A percentile compares a stretch with the other conserved stretches of the same genome.
phyloP scores from a whole-genome alignment of 2,888 invertebrate species.

The Kuschelorhynchus macadamiae region DNA sequence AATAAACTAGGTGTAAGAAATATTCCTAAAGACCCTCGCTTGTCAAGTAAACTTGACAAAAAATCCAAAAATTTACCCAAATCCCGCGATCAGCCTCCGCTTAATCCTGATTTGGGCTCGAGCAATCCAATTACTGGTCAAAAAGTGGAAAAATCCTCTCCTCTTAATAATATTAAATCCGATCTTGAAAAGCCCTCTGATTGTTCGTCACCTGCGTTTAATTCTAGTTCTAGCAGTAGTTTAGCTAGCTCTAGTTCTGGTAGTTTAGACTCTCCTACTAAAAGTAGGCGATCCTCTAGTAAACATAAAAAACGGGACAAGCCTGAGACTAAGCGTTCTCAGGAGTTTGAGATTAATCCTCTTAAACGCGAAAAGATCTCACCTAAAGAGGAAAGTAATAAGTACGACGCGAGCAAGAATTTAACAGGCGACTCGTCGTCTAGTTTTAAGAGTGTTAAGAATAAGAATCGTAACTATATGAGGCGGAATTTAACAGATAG shows the following conservation, averaged over 20 bases:
- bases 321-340: slow-evolving; percentile 52
- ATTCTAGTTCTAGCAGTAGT: slow-evolving; percentile 56
- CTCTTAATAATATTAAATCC: slow-evolving; percentile 29
- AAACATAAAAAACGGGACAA: slow-evolving; percentile 57
- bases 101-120: slow-evolving; percentile 41
- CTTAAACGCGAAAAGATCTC: slow-evolving; percentile 36
- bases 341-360: slow-evolving; percentile 16
- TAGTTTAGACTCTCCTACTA: slow-evolving; percentile 63
- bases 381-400: slow-evolving; percentile 4
- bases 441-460: slow-evolving; percentile 73
- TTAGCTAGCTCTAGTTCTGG: slow-evolving; percentile 32
- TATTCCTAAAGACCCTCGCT: slow-evolving; percentile 67
- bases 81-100: slow-evolving; percentile 42
- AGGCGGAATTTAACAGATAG: slow-evolving; percentile 75
- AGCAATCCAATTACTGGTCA: slow-evolving; percentile 36
- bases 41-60: slow-evolving; percentile 65
- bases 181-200: slow-evolving; percentile 1
- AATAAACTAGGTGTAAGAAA: slow-evolving; percentile 67
- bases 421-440: slow-evolving; percentile 47
- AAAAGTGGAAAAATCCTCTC: slow-evolving; percentile 9
- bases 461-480: slow-evolving; percentile 77
- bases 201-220: slow-evolving; percentile 40
- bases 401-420: slow-evolving; percentile 9
- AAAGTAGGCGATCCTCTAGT: slow-evolving; percentile 61
- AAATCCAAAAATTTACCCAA: slow-evolving; percentile 60